phyloP scores from a whole-genome alignment of 1,140 invertebrate species.

The Mizuhopecten yessoensis region DNA sequence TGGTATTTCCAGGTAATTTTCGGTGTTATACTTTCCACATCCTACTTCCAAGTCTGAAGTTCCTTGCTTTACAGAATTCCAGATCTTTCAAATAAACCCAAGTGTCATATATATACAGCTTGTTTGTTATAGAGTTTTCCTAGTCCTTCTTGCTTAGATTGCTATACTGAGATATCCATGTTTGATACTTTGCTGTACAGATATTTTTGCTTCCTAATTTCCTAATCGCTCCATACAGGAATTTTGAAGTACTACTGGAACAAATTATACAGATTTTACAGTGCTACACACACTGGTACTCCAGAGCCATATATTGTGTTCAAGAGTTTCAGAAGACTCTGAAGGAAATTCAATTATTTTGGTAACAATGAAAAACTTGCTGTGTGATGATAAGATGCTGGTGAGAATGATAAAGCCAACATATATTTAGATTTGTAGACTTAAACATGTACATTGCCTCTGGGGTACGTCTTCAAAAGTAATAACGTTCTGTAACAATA shows the following conservation, averaged over 20 bases:
- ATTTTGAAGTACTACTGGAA: neutral
- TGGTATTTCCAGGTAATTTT: too few relatives aligned
- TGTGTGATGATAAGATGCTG: neutral
- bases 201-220: neutral
- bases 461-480: slow-evolving; percentile 26
- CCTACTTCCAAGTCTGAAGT: too few relatives aligned
- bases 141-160: too few relatives aligned
- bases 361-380: slow-evolving; percentile 15
- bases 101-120: too few relatives aligned
- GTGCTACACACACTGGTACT: neutral
- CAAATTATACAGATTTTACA: neutral
- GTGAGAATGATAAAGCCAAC: neutral
- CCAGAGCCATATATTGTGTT: slow-evolving; percentile 17
- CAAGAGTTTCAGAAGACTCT: slow-evolving; percentile 18
- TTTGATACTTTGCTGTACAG: neutral
- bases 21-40: too few relatives aligned
- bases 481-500: slow-evolving; percentile 21
- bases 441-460: neutral
- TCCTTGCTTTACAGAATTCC: too few relatives aligned
- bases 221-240: neutral
- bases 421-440: slow-evolving; percentile 1
- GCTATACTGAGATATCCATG: too few relatives aligned
- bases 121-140: too few relatives aligned
- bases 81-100: too few relatives aligned
- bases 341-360: slow-evolving; percentile 40